Percentiles rank a stretch among this genome's conserved stretches.
These are phyloP conservation scores for Phoenoteleia sp. DNA, from an alignment of 2,888 invertebrate genomes.

Conservation along the genomic window DNA sequence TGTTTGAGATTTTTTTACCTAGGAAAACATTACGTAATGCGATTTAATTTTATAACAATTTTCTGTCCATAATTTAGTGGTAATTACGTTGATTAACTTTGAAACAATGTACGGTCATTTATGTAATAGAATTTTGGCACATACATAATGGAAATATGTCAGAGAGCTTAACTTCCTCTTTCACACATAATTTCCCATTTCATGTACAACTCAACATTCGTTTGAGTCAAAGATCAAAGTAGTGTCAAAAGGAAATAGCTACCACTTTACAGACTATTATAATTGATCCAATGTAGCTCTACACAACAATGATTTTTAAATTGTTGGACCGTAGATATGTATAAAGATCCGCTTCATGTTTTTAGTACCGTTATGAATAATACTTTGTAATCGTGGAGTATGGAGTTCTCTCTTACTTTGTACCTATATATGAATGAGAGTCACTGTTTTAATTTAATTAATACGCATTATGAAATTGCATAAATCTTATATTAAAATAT, in stretches of 20 bases:
- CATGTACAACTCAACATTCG: conserved; percentile 42
- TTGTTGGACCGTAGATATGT: neutral
- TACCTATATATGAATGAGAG: neutral
- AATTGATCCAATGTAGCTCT: conserved; percentile 39
- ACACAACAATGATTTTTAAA: conserved; percentile 28
- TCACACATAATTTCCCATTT: conserved; percentile 58
- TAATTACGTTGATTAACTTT: conserved; percentile 38
- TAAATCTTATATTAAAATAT: no score
- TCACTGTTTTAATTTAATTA: conserved; percentile 29
- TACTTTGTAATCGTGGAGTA: conserved; percentile 23
- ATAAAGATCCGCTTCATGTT: conserved; percentile 6
- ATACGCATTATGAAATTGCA: no score
- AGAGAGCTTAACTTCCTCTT: conserved; percentile 25
- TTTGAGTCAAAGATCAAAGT: conserved; percentile 62
- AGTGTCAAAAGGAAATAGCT: conserved; percentile 51
- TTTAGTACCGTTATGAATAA: conserved; percentile 4
- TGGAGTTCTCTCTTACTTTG: neutral
- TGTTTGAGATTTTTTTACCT: no score
- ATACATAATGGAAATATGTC: conserved; percentile 46
- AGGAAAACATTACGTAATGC: no score
- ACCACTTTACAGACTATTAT: conserved; percentile 38
- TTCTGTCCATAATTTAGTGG: conserved; percentile 15
- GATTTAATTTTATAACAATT: neutral
- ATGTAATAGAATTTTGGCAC: conserved; percentile 45
- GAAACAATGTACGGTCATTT: conserved; percentile 26